phyloP scores from a whole-genome alignment of 35 echinoderm and acorn worm genomes.

The Diadema setosum region DNA sequence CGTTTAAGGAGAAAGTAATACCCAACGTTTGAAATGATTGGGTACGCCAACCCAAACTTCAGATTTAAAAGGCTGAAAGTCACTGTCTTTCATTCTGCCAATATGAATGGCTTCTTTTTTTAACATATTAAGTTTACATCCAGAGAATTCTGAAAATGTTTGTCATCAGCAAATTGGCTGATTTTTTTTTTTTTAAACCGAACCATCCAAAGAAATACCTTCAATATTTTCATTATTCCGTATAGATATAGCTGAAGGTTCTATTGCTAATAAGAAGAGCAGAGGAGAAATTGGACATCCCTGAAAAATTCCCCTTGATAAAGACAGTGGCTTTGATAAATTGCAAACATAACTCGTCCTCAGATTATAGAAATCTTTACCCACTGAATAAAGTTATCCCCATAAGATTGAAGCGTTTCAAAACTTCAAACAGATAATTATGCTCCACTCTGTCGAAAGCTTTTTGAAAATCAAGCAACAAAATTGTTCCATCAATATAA shows the following conservation, averaged over 20 bases:
- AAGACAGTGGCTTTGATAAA: not conserved
- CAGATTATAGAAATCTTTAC: conserved; percentile 4
- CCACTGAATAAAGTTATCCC: not conserved
- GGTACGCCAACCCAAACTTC: no score
- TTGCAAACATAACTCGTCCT: not conserved
- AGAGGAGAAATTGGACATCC: conserved; percentile 2
- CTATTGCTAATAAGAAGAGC: not conserved
- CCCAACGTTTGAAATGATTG: no score
- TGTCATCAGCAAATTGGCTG: not conserved
- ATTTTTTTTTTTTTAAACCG: not conserved
- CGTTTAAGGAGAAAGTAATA: no score
- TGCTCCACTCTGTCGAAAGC: conserved; percentile 10
- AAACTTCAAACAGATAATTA: not conserved
- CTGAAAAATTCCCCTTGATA: conserved; percentile 14
- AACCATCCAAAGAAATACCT: not conserved
- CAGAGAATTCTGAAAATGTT: not conserved
- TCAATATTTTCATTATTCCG: not conserved
- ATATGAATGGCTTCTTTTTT: not conserved
- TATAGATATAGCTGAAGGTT: not conserved
- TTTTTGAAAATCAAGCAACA: not conserved
- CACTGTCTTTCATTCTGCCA: not conserved
- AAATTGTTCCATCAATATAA: not conserved
- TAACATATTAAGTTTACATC: not conserved
- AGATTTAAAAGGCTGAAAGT: not conserved
- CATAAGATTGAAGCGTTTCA: not conserved